phyloP scores from a whole-genome alignment of 2,113 vertebrate genomes.

The Xenopus laevis region DNA sequence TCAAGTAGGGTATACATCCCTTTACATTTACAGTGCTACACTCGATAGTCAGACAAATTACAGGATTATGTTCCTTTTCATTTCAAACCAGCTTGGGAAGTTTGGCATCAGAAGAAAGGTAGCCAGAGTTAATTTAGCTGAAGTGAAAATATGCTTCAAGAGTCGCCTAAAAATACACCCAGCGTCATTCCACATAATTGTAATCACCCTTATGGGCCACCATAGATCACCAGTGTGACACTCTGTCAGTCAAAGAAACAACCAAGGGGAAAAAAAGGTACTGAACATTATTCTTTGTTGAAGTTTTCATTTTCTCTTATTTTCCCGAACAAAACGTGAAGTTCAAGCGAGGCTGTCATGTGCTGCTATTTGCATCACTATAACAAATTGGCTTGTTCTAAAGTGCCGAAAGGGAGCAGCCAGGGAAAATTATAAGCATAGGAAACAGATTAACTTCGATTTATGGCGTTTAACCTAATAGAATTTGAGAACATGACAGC shows the following conservation, averaged over 20 bases:
- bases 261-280: not conserved
- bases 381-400: not conserved
- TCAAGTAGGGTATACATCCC: no score
- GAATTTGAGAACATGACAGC: not conserved
- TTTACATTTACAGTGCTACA: no score
- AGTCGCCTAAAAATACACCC: not conserved
- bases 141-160: slow-evolving; percentile 1
- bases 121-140: not conserved
- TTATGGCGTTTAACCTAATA: not conserved
- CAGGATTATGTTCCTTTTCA: no score
- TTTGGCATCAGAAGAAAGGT: not conserved
- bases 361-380: not conserved
- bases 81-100: no score
- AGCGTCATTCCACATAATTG: not conserved
- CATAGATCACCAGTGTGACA: slow-evolving; percentile 18
- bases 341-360: not conserved
- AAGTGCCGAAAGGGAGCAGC: not conserved
- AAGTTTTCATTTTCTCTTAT: not conserved
- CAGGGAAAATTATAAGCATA: no score
- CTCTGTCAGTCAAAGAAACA: not conserved
- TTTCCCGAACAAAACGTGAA: not conserved
- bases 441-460: not conserved
- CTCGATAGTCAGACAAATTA: no score
- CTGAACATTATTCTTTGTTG: not conserved
- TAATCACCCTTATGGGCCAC: slow-evolving; percentile 19